Evolutionary conservation across 2,113 vertebrate species (phyloP).

Genomic region (Cinclus cinclus): DNA sequence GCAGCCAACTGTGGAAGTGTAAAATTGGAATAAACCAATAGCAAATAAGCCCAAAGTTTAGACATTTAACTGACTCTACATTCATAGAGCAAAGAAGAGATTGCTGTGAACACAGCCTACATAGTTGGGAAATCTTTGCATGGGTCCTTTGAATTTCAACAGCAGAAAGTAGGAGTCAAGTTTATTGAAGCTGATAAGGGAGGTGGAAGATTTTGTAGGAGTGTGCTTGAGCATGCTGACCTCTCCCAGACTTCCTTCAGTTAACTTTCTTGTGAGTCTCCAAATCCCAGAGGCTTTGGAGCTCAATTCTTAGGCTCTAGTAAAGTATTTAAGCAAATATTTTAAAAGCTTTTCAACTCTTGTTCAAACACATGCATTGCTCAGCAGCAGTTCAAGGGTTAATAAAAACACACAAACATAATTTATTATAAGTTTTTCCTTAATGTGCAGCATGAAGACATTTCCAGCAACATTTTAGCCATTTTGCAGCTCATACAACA

Average conservation of each 20-base stretch:
- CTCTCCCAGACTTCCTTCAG: conserved; percentile 17
- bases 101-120: not conserved
- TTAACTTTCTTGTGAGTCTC: not conserved
- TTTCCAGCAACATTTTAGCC: not conserved
- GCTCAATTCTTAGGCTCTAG: not conserved
- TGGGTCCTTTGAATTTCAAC: conserved; percentile 5
- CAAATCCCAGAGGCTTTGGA: conserved; percentile 36
- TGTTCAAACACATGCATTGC: conserved; percentile 38
- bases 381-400: conserved; percentile 34
- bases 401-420: conserved; percentile 37
- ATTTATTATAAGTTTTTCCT: not conserved
- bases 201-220: conserved; percentile 16
- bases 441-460: not conserved
- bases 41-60: not conserved
- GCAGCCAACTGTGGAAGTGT: not conserved
- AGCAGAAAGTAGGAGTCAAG: conserved; percentile 1
- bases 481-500: not conserved
- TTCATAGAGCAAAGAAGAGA: not conserved
- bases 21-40: not conserved
- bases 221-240: not conserved
- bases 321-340: conserved; percentile 51
- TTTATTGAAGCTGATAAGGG: conserved; percentile 38
- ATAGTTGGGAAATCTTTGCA: not conserved
- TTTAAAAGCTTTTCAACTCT: conserved; percentile 51
- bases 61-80: not conserved